Evolutionary conservation across 1,140 invertebrate species (phyloP), one percentile per base, ranked within the genome.

Genomic region (Hylaeus anthracinus): DNA sequence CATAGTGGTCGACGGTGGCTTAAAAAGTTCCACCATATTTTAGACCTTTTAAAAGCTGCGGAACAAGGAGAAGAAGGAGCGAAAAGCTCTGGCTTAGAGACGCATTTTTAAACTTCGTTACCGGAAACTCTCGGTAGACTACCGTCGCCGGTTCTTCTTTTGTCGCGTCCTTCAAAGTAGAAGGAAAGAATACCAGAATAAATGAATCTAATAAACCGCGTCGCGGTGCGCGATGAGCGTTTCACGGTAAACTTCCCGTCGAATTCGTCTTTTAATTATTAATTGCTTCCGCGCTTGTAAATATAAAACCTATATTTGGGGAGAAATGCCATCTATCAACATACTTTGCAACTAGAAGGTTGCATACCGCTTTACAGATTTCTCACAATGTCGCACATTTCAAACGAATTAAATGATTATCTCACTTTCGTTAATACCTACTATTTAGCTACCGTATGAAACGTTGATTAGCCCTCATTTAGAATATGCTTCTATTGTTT

Each of bases 1-100:
- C n/a, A 12, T 63, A 51, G 14, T 2, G 45, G 12, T 70, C 39
- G 81, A 65, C 64, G 72, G n/a, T 70, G 83, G 84, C 65, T 88
- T 86, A 83, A 88, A 51, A 88, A 88, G 79, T 88, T 83, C 26
- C 58, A 39, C 67, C 82, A 88, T 88, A 85, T 88, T 87, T 87
- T 63, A 79, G 66, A 64, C 55, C 39, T 81, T 58, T 61, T 56
- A 64, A 81, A 55, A 64, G 65, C 39, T 15, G 15, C 65, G 43
- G 65, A 72, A 60, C 51, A 51, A 37, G 15, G 8, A 66, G 39
- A 48, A 56, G 64, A 55, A 72, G 15, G 48, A 39, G 26, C 14
- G 5, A 56, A 58, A 48, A 66, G 75, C 45, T 51, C 72, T 55
- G 60, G 70, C 82, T 48, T 39, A 43, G 37, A 48, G 26, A 67